phyloP scores from a whole-genome alignment of 2,888 invertebrate species.

The Spicauda simplicius region DNA sequence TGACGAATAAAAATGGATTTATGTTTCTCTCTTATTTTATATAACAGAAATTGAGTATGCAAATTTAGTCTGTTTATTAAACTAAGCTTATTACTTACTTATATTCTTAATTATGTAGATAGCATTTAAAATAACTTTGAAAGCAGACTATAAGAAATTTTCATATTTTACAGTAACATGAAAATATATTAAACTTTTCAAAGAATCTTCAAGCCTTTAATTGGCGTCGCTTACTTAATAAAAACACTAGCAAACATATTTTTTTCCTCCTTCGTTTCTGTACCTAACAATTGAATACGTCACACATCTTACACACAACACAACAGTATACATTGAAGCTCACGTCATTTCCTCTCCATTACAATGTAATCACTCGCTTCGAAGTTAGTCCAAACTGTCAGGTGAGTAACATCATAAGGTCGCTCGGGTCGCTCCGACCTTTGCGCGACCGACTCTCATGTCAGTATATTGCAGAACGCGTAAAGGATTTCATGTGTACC shows the following conservation, averaged over 20 bases:
- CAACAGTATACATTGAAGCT: conserved; percentile 15
- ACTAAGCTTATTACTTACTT: too few relatives aligned
- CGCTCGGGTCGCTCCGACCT: conserved; percentile 52
- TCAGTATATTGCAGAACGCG: conserved; percentile 6
- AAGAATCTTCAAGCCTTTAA: too few relatives aligned
- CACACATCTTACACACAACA: background rate
- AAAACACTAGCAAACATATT: background rate
- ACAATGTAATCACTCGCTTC: conserved; percentile 23
- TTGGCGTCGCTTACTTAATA: too few relatives aligned
- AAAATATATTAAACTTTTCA: too few relatives aligned
- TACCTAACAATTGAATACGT: background rate
- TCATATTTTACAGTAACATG: too few relatives aligned
- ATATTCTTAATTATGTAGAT: too few relatives aligned
- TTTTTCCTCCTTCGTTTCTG: background rate
- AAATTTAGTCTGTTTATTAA: too few relatives aligned
- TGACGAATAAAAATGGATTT: background rate
- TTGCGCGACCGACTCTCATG: conserved; percentile 44
- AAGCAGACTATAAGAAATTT: too few relatives aligned
- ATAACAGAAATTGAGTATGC: background rate
- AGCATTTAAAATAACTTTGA: too few relatives aligned
- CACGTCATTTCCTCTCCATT: conserved; percentile 38
- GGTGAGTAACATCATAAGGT: conserved; percentile 48
- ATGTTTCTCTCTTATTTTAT: background rate
- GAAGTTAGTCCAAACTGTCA: conserved; percentile 38
- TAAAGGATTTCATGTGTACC: background rate